Conservation (phyloP, 2,888 invertebrate genomes). For the Orthosia gothica region DNA sequence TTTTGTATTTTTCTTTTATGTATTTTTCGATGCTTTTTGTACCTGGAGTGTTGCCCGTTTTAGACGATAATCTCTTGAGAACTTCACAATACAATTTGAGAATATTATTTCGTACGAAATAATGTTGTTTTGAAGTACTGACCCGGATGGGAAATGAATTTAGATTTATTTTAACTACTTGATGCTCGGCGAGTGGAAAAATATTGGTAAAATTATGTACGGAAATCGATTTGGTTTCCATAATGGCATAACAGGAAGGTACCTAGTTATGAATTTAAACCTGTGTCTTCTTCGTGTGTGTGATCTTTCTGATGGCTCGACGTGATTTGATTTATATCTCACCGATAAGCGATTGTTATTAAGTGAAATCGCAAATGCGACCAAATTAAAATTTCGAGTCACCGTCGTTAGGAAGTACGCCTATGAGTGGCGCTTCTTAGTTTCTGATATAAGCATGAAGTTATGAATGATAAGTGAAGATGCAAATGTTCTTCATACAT, state of each 20-base stretch:
- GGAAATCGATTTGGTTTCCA: constrained; percentile 14
- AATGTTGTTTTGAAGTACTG: constrained; percentile 40
- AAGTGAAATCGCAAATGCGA: too few species aligned
- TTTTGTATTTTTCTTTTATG: constrained; percentile 17
- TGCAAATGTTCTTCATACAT: background rate
- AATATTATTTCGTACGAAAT: constrained; percentile 30
- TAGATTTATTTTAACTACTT: constrained; percentile 46
- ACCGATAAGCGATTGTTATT: too few species aligned
- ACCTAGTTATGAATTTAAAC: background rate
- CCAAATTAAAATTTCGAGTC: too few species aligned
- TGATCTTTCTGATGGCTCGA: too few species aligned
- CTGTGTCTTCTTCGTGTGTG: background rate
- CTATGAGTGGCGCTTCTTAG: background rate
- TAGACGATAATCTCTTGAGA: constrained; percentile 59
- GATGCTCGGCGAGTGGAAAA: constrained; percentile 11
- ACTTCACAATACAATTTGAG: constrained; percentile 42
- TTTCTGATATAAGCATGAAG: background rate
- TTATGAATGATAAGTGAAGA: background rate
- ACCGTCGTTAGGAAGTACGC: too few species aligned
- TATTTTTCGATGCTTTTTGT: constrained; percentile 42
- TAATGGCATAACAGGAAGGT: background rate
- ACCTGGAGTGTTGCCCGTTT: constrained; percentile 50
- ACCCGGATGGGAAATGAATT: constrained; percentile 40
- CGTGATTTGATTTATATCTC: too few species aligned
- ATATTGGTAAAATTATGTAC: constrained; percentile 45